Conservation (phyloP, 2,113 vertebrate genomes). For the Solea senegalensis region DNA sequence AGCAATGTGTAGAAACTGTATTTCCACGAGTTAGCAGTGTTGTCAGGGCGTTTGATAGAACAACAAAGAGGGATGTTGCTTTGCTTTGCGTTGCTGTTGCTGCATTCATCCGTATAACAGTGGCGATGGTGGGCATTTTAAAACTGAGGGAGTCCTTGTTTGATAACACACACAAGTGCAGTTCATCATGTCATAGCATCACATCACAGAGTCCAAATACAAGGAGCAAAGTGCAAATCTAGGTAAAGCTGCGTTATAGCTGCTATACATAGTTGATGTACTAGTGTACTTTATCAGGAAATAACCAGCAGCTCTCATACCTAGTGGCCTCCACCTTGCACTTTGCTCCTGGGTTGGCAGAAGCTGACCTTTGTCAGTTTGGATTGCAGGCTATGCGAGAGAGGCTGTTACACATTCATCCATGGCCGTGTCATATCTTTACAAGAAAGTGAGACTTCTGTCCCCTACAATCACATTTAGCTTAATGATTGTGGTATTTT, state of each 20-base stretch:
- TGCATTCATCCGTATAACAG: not conserved
- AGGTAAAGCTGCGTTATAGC: not conserved
- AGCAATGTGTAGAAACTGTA: not conserved
- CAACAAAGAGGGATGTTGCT: conserved; percentile 22
- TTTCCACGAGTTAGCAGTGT: conserved; percentile 2
- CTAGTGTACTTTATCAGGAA: conserved; percentile 21
- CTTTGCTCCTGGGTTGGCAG: conserved; percentile 38
- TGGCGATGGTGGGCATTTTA: not conserved
- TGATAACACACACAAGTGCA: not conserved
- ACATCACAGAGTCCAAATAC: not conserved
- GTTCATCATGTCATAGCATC: not conserved
- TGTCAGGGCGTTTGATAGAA: not conserved
- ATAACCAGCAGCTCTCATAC: conserved; percentile 6
- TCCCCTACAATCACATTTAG: not conserved
- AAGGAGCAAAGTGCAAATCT: not conserved
- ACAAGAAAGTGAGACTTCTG: not conserved
- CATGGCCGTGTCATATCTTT: not conserved
- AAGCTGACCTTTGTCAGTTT: conserved; percentile 46
- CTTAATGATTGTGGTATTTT: not conserved
- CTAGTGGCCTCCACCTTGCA: conserved; percentile 26
- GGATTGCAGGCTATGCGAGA: not conserved
- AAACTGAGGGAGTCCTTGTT: not conserved
- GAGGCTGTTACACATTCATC: conserved; percentile 44
- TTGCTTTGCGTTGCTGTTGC: conserved; percentile 6
- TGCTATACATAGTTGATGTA: not conserved